These are phyloP conservation scores for Nothocercus julius DNA, from an alignment of 2,113 vertebrate genomes.

Conservation along the genomic window DNA sequence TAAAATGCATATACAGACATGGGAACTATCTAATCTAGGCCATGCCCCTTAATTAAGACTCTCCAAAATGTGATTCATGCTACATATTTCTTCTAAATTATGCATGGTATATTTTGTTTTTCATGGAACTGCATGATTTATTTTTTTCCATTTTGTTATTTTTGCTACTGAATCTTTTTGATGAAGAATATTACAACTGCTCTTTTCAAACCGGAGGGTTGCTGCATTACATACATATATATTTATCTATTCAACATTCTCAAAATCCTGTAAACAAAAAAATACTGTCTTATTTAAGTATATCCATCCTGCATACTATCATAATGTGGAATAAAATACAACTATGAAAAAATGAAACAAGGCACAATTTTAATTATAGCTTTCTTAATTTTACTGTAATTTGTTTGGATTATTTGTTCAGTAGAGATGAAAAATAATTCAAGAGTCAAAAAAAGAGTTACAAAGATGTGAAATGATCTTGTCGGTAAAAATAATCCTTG, in stretches of 20 bases:
- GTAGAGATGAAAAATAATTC: not conserved
- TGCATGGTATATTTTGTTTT: not conserved
- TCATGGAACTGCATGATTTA: not conserved
- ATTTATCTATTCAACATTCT: not conserved
- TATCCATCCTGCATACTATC: not conserved
- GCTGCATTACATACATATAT: not conserved
- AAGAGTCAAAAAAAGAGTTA: not conserved
- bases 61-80: not conserved
- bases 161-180: not conserved
- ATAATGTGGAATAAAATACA: not conserved
- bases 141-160: not conserved
- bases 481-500: not conserved
- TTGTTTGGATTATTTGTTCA: slow-evolving; percentile 35
- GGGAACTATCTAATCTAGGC: not conserved
- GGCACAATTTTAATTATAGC: not conserved
- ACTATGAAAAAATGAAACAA: not conserved
- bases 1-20: not conserved
- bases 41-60: not conserved
- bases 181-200: not conserved
- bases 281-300: not conserved
- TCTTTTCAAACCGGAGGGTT: not conserved
- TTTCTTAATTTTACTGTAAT: slow-evolving; percentile 14
- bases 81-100: not conserved
- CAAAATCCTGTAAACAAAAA: not conserved
- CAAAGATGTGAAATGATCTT: not conserved